Conservation (phyloP, 2,888 invertebrate species). For the Onthophagus sagittarius region DNA sequence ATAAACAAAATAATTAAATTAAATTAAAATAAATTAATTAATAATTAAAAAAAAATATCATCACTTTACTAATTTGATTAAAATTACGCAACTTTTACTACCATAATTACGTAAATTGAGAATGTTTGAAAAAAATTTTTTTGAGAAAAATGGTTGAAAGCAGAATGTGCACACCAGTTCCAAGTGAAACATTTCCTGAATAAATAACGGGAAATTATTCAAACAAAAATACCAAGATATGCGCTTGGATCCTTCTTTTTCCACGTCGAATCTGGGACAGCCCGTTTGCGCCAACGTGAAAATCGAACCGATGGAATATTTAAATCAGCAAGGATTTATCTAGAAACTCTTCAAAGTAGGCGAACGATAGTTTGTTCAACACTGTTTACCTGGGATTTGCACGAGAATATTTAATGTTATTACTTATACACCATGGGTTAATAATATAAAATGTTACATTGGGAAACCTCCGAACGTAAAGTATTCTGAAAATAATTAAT, state of each 20-base stretch:
- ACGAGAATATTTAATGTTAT: too few species aligned
- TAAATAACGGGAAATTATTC: slow-evolving; percentile 11
- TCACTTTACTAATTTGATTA: too few species aligned
- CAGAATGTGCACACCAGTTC: background rate
- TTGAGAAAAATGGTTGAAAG: slow-evolving; percentile 1
- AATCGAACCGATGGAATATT: slow-evolving; percentile 13
- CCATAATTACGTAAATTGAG: background rate
- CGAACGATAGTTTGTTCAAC: background rate
- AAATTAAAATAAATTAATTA: too few species aligned
- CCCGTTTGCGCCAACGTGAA: background rate
- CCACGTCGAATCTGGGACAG: background rate
- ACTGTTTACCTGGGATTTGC: background rate
- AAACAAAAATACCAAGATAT: slow-evolving; percentile 4
- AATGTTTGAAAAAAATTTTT: background rate
- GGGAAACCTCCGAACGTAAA: background rate
- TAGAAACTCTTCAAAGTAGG: background rate
- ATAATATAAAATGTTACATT: background rate
- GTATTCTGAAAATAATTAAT: too few species aligned
- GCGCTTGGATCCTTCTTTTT: slow-evolving; percentile 7
- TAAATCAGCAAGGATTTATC: slow-evolving; percentile 6
- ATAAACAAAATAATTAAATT: background rate
- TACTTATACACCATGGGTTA: too few species aligned
- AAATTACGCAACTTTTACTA: too few species aligned
- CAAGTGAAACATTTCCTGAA: slow-evolving; percentile 11
- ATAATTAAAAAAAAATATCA: too few species aligned